phyloP scores from a whole-genome alignment of 2,797 vertebrate genomes.

The Danio kyathit region DNA sequence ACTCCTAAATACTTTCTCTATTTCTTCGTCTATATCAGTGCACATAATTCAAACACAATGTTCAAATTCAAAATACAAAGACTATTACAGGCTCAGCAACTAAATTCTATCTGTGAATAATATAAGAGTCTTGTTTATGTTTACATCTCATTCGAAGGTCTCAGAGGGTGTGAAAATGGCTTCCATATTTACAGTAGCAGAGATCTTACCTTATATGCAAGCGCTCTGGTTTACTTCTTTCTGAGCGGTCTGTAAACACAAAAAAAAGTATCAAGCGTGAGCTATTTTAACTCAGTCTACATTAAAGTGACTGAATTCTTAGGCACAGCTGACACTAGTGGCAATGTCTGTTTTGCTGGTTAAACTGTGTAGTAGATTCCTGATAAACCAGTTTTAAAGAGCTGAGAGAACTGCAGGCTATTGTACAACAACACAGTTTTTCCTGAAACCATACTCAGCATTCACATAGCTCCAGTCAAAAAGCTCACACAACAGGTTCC shows the following conservation, averaged over 20 bases:
- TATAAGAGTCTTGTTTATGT: not conserved
- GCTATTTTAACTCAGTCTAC: not conserved
- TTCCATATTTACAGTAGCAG: not conserved
- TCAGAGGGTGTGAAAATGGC: not conserved
- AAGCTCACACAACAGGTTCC: not conserved
- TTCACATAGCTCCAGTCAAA: not conserved
- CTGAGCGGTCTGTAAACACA: slow-evolving; percentile 81
- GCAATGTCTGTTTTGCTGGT: not conserved
- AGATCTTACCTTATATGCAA: slow-evolving; percentile 84
- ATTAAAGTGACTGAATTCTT: not conserved
- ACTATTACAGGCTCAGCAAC: not conserved
- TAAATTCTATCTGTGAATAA: not conserved
- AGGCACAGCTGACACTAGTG: not conserved
- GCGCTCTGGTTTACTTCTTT: slow-evolving; percentile 86
- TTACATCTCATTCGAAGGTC: not conserved
- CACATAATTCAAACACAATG: not conserved
- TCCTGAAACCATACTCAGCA: not conserved
- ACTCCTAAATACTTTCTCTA: not conserved
- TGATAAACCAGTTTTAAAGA: slow-evolving; percentile 55
- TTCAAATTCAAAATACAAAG: not conserved
- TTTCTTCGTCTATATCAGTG: not conserved
- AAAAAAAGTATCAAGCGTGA: slow-evolving; percentile 25
- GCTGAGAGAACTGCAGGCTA: not conserved
- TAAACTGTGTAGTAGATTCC: slow-evolving; percentile 20
- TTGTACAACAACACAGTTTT: not conserved